These are phyloP conservation scores for Myotis pilosus DNA, from an alignment of 2,797 vertebrate genomes.

Conservation along the genomic window DNA sequence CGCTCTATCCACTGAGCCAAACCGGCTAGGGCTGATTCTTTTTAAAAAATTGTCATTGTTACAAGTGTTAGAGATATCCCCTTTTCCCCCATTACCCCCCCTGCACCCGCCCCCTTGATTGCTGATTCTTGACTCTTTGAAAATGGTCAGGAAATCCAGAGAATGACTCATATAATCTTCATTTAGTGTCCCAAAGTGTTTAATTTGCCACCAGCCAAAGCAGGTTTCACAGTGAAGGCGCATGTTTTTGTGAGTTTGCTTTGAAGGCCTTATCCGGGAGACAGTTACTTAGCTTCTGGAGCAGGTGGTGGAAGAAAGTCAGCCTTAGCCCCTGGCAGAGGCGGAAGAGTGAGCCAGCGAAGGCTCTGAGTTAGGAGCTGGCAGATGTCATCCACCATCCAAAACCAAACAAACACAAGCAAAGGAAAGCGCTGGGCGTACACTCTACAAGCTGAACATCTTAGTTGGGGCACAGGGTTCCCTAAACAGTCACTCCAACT, in stretches of 20 bases:
- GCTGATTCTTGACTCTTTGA: not conserved
- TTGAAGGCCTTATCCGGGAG: not conserved
- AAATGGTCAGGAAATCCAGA: not conserved
- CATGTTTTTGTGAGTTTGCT: not conserved
- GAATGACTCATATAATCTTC: not conserved
- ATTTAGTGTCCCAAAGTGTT: not conserved
- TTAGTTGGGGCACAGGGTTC: not conserved
- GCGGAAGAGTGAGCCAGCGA: not conserved
- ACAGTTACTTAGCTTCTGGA: not conserved
- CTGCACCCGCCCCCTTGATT: no score
- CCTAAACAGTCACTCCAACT: fast-evolving
- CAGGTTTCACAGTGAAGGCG: fast-evolving
- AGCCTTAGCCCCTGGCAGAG: not conserved
- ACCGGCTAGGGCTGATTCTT: no score
- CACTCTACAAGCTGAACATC: not conserved
- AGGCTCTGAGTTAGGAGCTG: not conserved
- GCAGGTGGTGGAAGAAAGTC: not conserved
- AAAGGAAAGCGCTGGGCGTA: not conserved
- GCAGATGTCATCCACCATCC: not conserved
- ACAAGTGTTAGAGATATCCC: no score
- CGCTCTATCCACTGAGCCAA: no score
- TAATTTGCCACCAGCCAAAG: not conserved
- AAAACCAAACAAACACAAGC: not conserved
- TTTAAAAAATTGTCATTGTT: no score
- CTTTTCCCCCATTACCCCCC: no score